Evolutionary conservation across 2,888 invertebrate genomes (phyloP).

Genomic region (Hedychridium roseum): DNA sequence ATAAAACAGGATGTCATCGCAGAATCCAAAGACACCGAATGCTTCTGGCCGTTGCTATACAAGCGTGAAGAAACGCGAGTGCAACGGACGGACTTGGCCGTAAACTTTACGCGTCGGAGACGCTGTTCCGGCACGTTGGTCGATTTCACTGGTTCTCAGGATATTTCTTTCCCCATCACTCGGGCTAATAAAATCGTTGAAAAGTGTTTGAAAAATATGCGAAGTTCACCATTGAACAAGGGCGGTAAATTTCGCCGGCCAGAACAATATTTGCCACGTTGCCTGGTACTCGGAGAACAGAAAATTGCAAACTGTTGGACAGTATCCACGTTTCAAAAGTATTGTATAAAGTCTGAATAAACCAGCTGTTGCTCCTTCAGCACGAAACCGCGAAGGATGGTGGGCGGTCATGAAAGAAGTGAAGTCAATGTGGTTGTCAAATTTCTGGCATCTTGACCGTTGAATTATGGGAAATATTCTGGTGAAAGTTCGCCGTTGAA

Average conservation of each 20-base stretch:
- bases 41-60: constrained; percentile 1
- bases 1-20: constrained; percentile 39
- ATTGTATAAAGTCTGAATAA: constrained; percentile 44
- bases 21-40: not conserved
- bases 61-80: constrained; percentile 1
- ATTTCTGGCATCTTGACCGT: constrained; percentile 24
- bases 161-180: too few species aligned
- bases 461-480: constrained; percentile 43
- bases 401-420: not conserved
- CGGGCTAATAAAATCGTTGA: too few species aligned
- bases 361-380: constrained; percentile 39
- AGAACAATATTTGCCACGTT: too few species aligned
- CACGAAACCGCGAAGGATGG: constrained; percentile 17
- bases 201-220: too few species aligned
- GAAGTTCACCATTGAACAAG: too few species aligned
- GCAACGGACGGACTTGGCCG: constrained; percentile 21
- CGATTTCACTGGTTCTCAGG: too few species aligned
- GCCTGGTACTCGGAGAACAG: too few species aligned
- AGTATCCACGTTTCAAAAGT: constrained; percentile 9
- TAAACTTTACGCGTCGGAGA: constrained; percentile 21
- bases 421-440: constrained; percentile 1
- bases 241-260: too few species aligned
- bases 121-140: constrained; percentile 20
- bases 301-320: too few species aligned
- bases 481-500: constrained; percentile 40